Percentiles rank a stretch among this genome's conserved stretches.
Conservation (phyloP, 2,113 vertebrate genomes). For the Ardeotis arabs region DNA sequence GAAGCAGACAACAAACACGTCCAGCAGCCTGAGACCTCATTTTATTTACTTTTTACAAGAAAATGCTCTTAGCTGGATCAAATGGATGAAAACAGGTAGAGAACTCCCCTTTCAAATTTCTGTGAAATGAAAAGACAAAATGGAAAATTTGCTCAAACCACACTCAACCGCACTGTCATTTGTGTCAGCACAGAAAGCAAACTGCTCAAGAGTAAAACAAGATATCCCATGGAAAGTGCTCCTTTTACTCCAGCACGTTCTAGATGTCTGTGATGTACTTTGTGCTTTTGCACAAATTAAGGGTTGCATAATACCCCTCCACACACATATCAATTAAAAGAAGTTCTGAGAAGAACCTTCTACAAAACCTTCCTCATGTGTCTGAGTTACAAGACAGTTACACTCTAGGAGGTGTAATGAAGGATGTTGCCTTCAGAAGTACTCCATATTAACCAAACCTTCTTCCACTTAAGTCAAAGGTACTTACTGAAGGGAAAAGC, state of each 20-base stretch:
- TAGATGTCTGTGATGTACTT: neutral
- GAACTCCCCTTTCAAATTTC: neutral
- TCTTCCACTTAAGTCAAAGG: neutral
- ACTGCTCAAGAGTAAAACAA: neutral
- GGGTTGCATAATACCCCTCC: neutral
- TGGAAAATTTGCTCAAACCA: neutral
- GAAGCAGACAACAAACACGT: neutral
- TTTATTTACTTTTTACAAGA: neutral
- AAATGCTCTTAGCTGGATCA: neutral
- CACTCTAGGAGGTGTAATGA: neutral
- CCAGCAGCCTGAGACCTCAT: neutral
- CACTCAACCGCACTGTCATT: neutral
- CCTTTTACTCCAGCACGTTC: neutral
- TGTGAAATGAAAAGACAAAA: neutral
- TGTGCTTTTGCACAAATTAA: neutral
- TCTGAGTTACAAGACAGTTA: neutral
- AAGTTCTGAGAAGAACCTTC: neutral
- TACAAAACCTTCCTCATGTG: neutral
- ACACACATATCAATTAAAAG: neutral
- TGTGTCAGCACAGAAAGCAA: neutral
- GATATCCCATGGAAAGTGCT: neutral
- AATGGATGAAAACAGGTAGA: neutral
- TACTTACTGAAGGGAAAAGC: neutral
- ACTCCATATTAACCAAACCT: neutral
- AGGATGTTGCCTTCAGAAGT: neutral